Evolutionary conservation across 1,140 invertebrate genomes (phyloP).

Genomic region (Ephestia elutella): DNA sequence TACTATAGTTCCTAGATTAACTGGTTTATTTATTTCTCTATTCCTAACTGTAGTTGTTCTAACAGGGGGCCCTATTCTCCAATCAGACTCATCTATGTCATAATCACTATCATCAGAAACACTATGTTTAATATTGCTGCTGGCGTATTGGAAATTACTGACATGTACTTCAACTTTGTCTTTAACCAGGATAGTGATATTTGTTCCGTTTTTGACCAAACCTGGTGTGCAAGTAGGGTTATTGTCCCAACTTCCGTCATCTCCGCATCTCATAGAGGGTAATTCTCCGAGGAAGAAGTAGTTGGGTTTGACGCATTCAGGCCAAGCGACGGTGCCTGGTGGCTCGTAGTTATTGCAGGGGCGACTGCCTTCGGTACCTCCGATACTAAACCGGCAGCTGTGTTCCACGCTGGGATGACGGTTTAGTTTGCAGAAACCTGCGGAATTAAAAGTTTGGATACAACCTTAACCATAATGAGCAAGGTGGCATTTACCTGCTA

Average conservation of each 20-base stretch:
- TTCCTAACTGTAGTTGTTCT: background rate
- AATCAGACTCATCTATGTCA: constrained; percentile 22
- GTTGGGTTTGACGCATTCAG: constrained; percentile 26
- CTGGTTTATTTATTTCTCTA: too few relatives aligned
- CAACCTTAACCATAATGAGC: too few relatives aligned
- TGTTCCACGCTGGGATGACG: constrained; percentile 27
- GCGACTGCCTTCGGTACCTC: constrained; percentile 15
- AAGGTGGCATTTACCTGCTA: too few relatives aligned
- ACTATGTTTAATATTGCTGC: background rate
- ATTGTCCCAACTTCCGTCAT: constrained; percentile 50
- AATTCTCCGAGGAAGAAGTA: constrained; percentile 36
- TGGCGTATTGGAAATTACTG: constrained; percentile 8
- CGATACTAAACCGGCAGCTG: constrained; percentile 22
- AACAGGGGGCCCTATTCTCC: constrained; percentile 15
- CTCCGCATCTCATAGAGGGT: constrained; percentile 36
- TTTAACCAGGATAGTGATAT: constrained; percentile 24
- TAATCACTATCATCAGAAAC: constrained; percentile 12
- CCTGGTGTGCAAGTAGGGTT: constrained; percentile 32
- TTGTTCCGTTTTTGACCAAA: constrained; percentile 21
- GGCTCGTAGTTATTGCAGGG: constrained; percentile 28
- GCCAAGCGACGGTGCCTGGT: constrained; percentile 25
- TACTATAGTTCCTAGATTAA: background rate
- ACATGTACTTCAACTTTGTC: constrained; percentile 21
- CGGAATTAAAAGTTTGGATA: background rate
- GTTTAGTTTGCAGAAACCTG: constrained; percentile 29